Evolutionary conservation across 2,113 vertebrate genomes (phyloP), one percentile per base, ranked within the genome.

Genomic region (Chaenogobius annularis): DNA sequence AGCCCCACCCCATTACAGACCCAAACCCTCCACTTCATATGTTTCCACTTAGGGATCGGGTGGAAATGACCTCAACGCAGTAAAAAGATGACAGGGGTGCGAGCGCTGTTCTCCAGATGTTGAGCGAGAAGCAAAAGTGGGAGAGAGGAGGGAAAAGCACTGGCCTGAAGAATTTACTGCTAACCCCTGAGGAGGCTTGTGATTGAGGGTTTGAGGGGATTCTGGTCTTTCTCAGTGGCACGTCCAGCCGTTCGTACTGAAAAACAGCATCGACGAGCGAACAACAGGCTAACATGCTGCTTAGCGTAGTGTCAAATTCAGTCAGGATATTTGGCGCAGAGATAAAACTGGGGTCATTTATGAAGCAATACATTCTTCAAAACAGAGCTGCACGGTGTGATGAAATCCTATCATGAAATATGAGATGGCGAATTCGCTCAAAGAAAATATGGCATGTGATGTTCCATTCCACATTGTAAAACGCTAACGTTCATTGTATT

Each of bases 1-100:
- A 90, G 89, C 89, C 84, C 91, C 87, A 89, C 90, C 91, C 91
- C 87, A 89, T 87, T 88, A 61, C 26, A 87, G 85, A 88, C 82
- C 85, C 73, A 66, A 89, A 80, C 89, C 87, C 87, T 79, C 83
- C 82, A 82, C 84, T 90, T 91, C 91, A 91, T 93, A 84, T 91
- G 91, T 90, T 92, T 93, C 88, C 90, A 93, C 88, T 93, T 92
- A 85, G 88, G 78, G 88, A 92, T 86, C 90, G 91, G 88, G 90
- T 92, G 91, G 91, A 92, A 93, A 93, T 93, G 92, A 92, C 90
- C 91, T 93, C 90, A 93, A 88, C 88, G 78, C 91, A 87, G 91
- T 92, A 93, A 93, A 61, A 92, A 93, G 90, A 91, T 92, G 92
- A 91, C 90, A 88, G 85, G 90, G 90, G 90, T 88, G 89, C 88